These are phyloP conservation scores for Protodeltote pygarga DNA, from an alignment of 2,888 invertebrate species.

Conservation along the genomic window DNA sequence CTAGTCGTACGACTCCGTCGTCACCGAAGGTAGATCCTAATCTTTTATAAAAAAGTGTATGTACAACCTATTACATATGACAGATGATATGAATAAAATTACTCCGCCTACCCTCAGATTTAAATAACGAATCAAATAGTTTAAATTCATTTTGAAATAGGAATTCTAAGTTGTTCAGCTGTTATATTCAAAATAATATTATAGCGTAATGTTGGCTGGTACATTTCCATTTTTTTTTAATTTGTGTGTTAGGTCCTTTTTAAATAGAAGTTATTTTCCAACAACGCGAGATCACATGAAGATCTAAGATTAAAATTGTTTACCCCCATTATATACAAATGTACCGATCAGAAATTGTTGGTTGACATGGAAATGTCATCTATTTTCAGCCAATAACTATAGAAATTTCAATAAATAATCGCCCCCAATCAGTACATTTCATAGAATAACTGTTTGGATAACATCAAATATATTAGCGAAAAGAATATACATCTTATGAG, in stretches of 20 bases:
- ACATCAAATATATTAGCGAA: constrained; percentile 20
- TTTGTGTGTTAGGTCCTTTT: constrained; percentile 31
- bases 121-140: constrained; percentile 32
- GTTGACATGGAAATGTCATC: not conserved
- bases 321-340: constrained; percentile 30
- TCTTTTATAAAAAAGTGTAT: constrained; percentile 60
- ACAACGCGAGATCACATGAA: constrained; percentile 46
- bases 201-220: constrained; percentile 29
- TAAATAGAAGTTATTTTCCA: constrained; percentile 40
- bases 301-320: constrained; percentile 36
- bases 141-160: constrained; percentile 33
- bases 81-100: constrained; percentile 43
- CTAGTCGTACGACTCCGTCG: constrained; percentile 16
- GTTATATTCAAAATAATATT: constrained; percentile 14
- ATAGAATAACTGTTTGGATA: constrained; percentile 29
- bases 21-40: constrained; percentile 46
- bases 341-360: constrained; percentile 24
- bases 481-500: constrained; percentile 44
- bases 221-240: constrained; percentile 31
- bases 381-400: not conserved
- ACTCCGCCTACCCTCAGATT: constrained; percentile 20
- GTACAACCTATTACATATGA: constrained; percentile 59
- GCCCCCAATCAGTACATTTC: constrained; percentile 28
- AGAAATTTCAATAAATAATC: not conserved
- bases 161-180: too few species aligned